Conservation (phyloP, 2,113 vertebrate species). For the Hippocampus comes region DNA sequence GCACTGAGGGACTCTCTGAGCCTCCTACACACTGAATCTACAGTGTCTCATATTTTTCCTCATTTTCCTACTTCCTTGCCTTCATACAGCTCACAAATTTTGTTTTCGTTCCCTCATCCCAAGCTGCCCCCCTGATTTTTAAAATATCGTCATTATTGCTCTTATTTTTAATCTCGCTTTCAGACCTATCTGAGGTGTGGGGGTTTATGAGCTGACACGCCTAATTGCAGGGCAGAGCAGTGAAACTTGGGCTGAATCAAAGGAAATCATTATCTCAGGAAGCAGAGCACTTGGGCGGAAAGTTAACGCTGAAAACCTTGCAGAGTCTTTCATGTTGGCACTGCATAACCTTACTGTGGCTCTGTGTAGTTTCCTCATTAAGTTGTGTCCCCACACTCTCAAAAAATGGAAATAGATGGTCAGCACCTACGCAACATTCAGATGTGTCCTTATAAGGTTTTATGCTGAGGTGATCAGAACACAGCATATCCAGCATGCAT, state of each 20-base stretch:
- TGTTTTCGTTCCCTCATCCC: conserved; percentile 24
- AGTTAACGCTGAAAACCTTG: conserved; percentile 20
- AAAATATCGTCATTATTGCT: conserved; percentile 13
- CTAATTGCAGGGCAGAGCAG: conserved; percentile 23
- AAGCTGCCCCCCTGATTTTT: conserved; percentile 19
- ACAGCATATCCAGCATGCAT: not conserved
- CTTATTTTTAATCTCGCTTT: conserved; percentile 8
- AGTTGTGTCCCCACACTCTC: not conserved
- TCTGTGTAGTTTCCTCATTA: not conserved
- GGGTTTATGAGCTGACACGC: conserved; percentile 15
- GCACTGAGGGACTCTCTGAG: conserved; percentile 55
- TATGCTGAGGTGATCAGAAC: not conserved
- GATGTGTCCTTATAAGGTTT: not conserved
- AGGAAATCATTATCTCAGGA: conserved; percentile 38
- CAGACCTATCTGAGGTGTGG: conserved; percentile 9
- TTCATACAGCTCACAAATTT: conserved; percentile 27
- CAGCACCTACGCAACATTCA: not conserved
- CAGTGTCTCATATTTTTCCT: conserved; percentile 37
- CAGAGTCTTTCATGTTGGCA: conserved; percentile 19
- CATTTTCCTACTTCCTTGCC: conserved; percentile 33
- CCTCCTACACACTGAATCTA: conserved; percentile 56
- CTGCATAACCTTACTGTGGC: conserved; percentile 9
- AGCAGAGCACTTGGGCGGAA: conserved; percentile 33
- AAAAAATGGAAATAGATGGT: not conserved
- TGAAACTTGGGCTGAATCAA: conserved; percentile 22